Conservation (phyloP, 92 coral and sea anemone genomes). For the Montipora capitata region DNA sequence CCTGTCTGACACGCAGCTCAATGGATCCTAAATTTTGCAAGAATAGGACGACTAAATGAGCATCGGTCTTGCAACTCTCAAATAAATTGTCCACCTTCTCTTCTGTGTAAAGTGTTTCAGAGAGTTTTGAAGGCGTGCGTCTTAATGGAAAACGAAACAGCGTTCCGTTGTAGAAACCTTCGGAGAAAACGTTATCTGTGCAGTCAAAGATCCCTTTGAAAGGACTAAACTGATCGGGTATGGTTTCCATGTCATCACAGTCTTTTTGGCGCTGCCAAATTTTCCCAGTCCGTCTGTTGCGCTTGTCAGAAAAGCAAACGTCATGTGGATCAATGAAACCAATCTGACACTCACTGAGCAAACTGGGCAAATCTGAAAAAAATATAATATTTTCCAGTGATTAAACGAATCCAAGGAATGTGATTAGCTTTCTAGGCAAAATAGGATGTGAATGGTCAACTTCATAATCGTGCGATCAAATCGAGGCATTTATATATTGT, state of each 20-base stretch:
- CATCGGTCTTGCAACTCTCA: slow-evolving; percentile 77
- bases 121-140: slow-evolving; percentile 67
- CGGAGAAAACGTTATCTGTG: slow-evolving; percentile 14
- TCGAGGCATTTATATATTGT: too few species aligned
- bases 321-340: slow-evolving; percentile 73
- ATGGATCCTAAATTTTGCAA: slow-evolving; percentile 78
- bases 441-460: too few species aligned
- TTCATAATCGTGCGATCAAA: too few species aligned
- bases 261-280: slow-evolving; percentile 35
- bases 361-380: slow-evolving; percentile 69
- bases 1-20: slow-evolving; percentile 71
- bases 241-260: background rate
- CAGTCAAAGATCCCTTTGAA: slow-evolving; percentile 68
- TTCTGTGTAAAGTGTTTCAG: slow-evolving; percentile 76
- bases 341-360: slow-evolving; percentile 61
- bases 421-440: too few species aligned
- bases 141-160: slow-evolving; percentile 92
- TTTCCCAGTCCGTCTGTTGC: slow-evolving; percentile 43
- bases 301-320: slow-evolving; percentile 38
- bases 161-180: slow-evolving; percentile 74
- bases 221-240: slow-evolving; percentile 75
- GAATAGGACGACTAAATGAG: slow-evolving; percentile 80
- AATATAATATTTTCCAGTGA: too few species aligned
- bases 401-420: too few species aligned
- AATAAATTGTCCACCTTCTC: slow-evolving; percentile 76